Base-by-base conservation (phyloP, 2,888 invertebrate species). In the Ennomos quercinarius region DNA sequence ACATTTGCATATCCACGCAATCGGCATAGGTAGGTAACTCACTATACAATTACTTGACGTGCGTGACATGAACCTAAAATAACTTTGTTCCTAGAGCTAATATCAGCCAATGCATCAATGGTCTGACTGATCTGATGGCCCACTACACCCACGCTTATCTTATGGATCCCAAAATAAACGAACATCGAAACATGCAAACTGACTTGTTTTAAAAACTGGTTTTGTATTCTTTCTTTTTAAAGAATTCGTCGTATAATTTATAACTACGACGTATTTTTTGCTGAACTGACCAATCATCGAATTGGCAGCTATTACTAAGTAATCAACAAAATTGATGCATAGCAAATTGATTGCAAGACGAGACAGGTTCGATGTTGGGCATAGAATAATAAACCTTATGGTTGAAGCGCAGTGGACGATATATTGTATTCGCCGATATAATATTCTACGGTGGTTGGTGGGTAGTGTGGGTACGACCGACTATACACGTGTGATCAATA, bases 311-410 rank as follows among this genome's bases (percentile, higher is more conserved):
- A 54, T 47, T 40, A 47, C 44, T 9, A 2, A 27, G 13, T 12
- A 53, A 47, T 59, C 57, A 47, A 48, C 50, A 50, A 35, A 34
- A 46, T 40, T 45, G 9, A 45, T 53, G 36, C 48, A 35, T 53
- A 27, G 27, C 4, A 55, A 46, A 47, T 35, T 8, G 10, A 42
- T 40, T 48, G 46, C 47, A 41, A 12, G 34, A 13, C 10, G 6
- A 37, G 38, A 3, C 42, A n/a, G 10, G 1, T 12, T 34, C 10
- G 6, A 37, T 27, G 1, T 50, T 36, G 10, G 12, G 17, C 13
- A 36, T 38, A 5, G 35, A 27, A 27, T 27, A 27, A 27, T 27
- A 27, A 27, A 27, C 27, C 27, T 27, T 27, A 27, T 27, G 6
- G 3, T 27, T 6, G 6, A 6, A 27, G 27, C 27, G 27, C 27